Base-by-base conservation (phyloP, 2,888 invertebrate species). In the Galerucella calmariensis region DNA sequence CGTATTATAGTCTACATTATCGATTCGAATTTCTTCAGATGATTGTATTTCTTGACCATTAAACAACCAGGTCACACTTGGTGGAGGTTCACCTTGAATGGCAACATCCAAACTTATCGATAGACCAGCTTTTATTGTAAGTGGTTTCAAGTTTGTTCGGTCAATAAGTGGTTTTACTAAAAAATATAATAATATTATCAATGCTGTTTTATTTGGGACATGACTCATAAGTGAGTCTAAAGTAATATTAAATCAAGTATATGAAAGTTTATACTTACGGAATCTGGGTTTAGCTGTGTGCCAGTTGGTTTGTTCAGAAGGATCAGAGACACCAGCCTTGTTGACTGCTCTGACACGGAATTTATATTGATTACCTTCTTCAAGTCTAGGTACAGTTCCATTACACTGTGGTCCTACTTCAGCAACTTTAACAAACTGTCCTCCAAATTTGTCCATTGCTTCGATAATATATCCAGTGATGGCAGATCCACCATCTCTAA, bases 291-390 rank as follows among this genome's bases (percentile, higher is more conserved):
- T 97, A 79, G 96, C 96, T 4, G 94, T 94, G 83, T 97, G 97
- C 90, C 95, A 95, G 88, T 95, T 94, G 69, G 96, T 96, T 84
- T 95, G 94, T 87, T 97, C 97, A 35, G 95, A 95, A 0, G 97
- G 95, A 82, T 96, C 96, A 0, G 97, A 97, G 59, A 92, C 93
- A 1, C 99, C 99, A 63, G 97, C 97, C 88, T 97, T 96, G 88
- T 99, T 99, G 14, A 98, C 89, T 24, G 99, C 99, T n/a, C 95
- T 91, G 2, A 97, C 92, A 51, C 97, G 90, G 91, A 98, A 98
- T 87, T 98, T 97, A 86, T 98, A 98, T 84, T 97, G 97, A 87
- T 96, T 96, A 24, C 97, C 97, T 88, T 97, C 96, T 84, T 96
- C 96, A 82, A 98, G 88, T 87, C 94, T 94, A 0, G 94, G 94